Evolutionary conservation across 2,113 vertebrate genomes (phyloP).

Genomic region (Anas platyrhynchos): DNA sequence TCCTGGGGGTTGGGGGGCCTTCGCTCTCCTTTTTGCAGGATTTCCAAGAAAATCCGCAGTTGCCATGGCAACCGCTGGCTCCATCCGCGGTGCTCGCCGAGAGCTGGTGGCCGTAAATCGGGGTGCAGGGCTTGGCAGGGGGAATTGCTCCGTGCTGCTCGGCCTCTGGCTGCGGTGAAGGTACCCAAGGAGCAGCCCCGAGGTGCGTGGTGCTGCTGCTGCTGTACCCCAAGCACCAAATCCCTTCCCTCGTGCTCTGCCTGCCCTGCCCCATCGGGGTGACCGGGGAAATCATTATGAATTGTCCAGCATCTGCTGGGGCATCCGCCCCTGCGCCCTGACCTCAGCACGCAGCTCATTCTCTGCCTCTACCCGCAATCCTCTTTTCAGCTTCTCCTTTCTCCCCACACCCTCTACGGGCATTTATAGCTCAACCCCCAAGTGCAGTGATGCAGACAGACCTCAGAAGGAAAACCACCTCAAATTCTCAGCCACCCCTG

Average conservation of each 20-base stretch:
- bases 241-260: accelerated
- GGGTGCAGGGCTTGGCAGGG: not conserved
- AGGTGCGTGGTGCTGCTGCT: not conserved
- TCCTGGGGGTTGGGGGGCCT: slow-evolving; percentile 20
- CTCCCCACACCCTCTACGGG: not conserved
- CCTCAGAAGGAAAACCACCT: not conserved
- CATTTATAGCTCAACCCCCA: not conserved
- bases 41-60: slow-evolving; percentile 52
- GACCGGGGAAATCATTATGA: not conserved
- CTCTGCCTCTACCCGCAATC: not conserved
- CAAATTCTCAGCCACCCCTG: not conserved
- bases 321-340: not conserved
- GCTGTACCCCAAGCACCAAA: accelerated
- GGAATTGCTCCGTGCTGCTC: accelerated
- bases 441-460: not conserved
- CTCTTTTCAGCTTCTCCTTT: not conserved
- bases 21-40: not conserved
- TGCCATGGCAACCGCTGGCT: slow-evolving; percentile 68
- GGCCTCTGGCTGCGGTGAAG: accelerated
- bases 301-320: not conserved
- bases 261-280: not conserved
- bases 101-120: not conserved
- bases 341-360: not conserved
- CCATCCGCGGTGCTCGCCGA: accelerated
- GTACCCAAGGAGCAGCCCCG: not conserved